Evolutionary conservation across 2,797 vertebrate species (phyloP).

Genomic region (Sarcoramphus papa): DNA sequence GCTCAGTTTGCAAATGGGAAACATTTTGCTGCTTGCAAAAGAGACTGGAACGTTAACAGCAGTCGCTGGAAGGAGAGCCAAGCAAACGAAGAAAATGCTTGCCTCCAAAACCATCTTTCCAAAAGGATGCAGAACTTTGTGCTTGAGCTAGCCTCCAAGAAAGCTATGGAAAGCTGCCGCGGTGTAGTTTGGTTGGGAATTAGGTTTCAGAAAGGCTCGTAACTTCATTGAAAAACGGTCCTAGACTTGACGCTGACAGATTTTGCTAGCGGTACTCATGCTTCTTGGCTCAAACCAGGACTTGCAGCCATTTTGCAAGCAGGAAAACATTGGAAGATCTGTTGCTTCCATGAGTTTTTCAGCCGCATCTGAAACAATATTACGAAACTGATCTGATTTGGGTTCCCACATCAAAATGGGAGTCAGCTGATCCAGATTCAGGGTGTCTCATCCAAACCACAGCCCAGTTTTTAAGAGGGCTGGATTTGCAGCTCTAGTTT

Average conservation of each 20-base stretch:
- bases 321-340: background rate
- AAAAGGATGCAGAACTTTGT: background rate
- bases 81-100: background rate
- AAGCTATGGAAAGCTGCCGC: background rate
- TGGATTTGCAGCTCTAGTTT: slow-evolving; percentile 1
- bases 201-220: background rate
- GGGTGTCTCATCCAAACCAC: background rate
- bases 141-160: background rate
- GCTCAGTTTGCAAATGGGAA: background rate
- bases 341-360: background rate
- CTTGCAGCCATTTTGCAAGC: background rate
- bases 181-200: background rate
- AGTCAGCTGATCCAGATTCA: background rate
- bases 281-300: background rate
- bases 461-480: background rate
- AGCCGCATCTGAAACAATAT: background rate
- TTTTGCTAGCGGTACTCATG: fast-evolving
- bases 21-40: background rate
- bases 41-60: background rate
- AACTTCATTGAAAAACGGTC: background rate
- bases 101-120: background rate
- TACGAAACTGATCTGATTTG: background rate
- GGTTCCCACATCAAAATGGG: background rate
- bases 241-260: background rate
- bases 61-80: background rate